Evolutionary conservation across 2,113 vertebrate species (phyloP).

Genomic region (Lota lota): DNA sequence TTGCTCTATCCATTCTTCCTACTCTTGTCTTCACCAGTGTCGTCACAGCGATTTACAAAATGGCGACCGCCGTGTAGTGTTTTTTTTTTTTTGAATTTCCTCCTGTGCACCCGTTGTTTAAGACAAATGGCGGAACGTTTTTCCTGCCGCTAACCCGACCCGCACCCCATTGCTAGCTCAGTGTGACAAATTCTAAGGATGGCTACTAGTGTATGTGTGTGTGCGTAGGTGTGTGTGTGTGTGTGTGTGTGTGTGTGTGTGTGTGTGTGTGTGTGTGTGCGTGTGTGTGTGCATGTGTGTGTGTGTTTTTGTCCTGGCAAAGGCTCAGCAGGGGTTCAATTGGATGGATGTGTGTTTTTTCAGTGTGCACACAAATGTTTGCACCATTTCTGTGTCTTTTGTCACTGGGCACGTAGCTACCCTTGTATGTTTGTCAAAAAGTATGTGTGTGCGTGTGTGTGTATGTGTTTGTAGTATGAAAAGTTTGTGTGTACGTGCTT

Average conservation of each 20-base stretch:
- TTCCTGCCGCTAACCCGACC: conserved; percentile 14
- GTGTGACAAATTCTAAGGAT: conserved; percentile 38
- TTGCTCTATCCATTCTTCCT: too few species aligned
- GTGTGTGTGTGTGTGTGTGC: conserved; percentile 10
- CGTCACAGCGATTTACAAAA: conserved; percentile 59
- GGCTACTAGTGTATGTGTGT: conserved; percentile 36
- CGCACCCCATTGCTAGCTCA: conserved; percentile 19
- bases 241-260: conserved; percentile 37
- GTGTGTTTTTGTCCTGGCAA: too few species aligned
- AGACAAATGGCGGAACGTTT: conserved; percentile 44
- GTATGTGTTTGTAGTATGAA: too few species aligned
- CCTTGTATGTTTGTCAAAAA: background rate
- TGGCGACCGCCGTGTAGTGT: conserved; percentile 42
- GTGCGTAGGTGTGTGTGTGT: conserved; percentile 22
- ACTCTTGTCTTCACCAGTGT: conserved; percentile 26
- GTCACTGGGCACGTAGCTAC: too few species aligned
- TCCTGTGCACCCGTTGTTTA: conserved; percentile 40
- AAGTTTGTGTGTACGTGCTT: too few species aligned
- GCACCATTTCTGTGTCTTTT: background rate
- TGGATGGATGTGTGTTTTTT: too few species aligned
- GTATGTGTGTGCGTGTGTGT: conserved; percentile 9
- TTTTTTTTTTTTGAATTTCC: conserved; percentile 4
- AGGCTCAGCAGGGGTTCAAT: too few species aligned
- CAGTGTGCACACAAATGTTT: background rate
- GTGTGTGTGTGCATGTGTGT: background rate